Evolutionary conservation across 2,797 vertebrate genomes (phyloP), one percentile per base, ranked within the genome.

Genomic region (Bovichtus variegatus): DNA sequence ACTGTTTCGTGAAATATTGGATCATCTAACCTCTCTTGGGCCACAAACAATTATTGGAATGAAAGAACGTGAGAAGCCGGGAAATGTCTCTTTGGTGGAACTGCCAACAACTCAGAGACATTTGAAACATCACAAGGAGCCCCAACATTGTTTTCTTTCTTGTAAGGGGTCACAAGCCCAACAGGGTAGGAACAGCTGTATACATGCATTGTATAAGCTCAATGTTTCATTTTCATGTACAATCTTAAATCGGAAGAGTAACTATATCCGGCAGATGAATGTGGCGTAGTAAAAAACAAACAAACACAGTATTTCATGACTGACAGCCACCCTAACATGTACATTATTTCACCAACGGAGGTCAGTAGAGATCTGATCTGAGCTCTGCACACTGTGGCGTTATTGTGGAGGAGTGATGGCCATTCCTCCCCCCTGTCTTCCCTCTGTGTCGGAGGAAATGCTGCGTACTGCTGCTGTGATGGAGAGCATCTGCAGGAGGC

Each of bases 311-410:
- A 3, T 46, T 1, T 53, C 10, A 10, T 27, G 10, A 25, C 18
- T 18, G 13, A 27, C 31, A 50, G 46, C 46, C 2, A 0, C 41
- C 5, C 31, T 0, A 2, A 40, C 44, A 9, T 7, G 5, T 57
- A 1, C 57, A 29, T 27, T 0, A 3, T 60, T 27, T 40, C 19
- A 18, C 86, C 91, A 84, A 34, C 11, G 75, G 92, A 80, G 74
- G 90, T 67, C 92, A 91, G 89, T 74, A 84, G 71, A 83, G 87
- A 76, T 78, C 89, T 74, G 63, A 70, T 53, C 18, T 59, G 15
- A 18, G 9, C 38, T 31, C 18, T 27, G 16, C 62, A 25, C 38
- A 2, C 4, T 10, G 27, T 9, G 49, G 44, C 25, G 57, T 40
- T 0, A 1, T 0, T 44, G 31, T 18, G 41, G n/a, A 57, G 53